Base-by-base conservation (phyloP, 2,888 invertebrate species). In the Tetragonula carbonaria region DNA sequence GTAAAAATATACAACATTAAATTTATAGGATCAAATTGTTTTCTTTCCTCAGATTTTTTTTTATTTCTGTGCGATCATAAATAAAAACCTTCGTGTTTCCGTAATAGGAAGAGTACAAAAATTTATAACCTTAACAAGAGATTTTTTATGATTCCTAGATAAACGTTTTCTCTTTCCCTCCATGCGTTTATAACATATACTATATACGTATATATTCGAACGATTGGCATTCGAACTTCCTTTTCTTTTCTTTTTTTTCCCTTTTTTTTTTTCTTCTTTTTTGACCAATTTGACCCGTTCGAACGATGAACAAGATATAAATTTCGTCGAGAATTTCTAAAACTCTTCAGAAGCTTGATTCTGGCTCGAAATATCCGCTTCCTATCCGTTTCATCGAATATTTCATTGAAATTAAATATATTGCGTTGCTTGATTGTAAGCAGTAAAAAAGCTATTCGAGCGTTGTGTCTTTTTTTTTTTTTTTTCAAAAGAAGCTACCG, bases 291-390 rank as follows among this genome's bases (percentile, higher is more conserved):
- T 55, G 50, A 63, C 28, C 75, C 62, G 73, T n/a, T 77, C 68
- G 63, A 82, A 76, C 76, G 63, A 72, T 67, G 72, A 84, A 80
- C 74, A 84, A 78, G 77, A 85, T 63, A 76, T 53, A 50, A 78
- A 74, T 71, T 53, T 74, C 70, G 79, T 55, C 67, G 55, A 62
- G 66, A 84, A 70, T 74, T 50, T 67, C 63, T 82, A 33, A n/a
- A 50, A 51, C 65, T 81, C 80, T 66, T 66, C 78, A 59, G 68
- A 88, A 88, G 83, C 86, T 86, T 86, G 88, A 83, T 86, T 86
- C 88, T 63, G 73, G 50, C 23, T 21, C 21, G 45, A 66, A 51
- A 38, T 53, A 18, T 74, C 11, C n/a, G 21, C 45, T 45, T 33
- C 28, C 28, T 28, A 28, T 23, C 13, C 2, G n/a, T 57, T 57